A percentile compares a stretch with the other conserved stretches of the same genome.
Evolutionary conservation across 2,797 vertebrate species (phyloP).

Genomic region (Helarctos malayanus): DNA sequence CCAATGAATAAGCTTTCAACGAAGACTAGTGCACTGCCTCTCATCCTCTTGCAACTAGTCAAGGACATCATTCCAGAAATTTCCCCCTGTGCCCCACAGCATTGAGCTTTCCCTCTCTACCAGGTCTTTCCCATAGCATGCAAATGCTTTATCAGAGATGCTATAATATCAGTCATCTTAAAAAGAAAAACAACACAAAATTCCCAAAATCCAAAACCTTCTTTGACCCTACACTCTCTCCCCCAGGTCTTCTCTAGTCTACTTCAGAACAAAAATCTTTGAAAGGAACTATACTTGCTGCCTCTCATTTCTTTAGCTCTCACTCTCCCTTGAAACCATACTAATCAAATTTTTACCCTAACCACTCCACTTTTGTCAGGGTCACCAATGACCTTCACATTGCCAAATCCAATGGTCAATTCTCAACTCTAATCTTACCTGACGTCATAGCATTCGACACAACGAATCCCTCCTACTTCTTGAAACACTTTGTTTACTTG

Average conservation of each 20-base stretch:
- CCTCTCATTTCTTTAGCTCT: background rate
- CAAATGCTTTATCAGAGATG: background rate
- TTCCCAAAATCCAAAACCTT: background rate
- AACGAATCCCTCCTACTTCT: background rate
- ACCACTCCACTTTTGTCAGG: background rate
- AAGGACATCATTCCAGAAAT: background rate
- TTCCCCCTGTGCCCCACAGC: background rate
- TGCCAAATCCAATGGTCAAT: background rate
- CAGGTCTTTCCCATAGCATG: background rate
- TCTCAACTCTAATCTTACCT: background rate
- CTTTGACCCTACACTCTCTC: background rate
- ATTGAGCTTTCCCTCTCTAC: background rate
- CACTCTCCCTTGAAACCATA: background rate
- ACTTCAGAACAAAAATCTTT: background rate
- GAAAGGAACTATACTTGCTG: background rate
- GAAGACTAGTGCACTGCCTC: background rate
- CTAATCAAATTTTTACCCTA: background rate
- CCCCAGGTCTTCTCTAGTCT: background rate
- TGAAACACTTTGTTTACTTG: background rate
- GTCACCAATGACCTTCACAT: background rate
- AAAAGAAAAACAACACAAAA: constrained; percentile 20
- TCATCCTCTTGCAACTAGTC: background rate
- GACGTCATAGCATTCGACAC: background rate
- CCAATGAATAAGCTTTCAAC: background rate
- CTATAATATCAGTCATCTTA: background rate